Evolutionary conservation across 2,888 invertebrate species (phyloP).

Genomic region (Argynnis bischoffii): DNA sequence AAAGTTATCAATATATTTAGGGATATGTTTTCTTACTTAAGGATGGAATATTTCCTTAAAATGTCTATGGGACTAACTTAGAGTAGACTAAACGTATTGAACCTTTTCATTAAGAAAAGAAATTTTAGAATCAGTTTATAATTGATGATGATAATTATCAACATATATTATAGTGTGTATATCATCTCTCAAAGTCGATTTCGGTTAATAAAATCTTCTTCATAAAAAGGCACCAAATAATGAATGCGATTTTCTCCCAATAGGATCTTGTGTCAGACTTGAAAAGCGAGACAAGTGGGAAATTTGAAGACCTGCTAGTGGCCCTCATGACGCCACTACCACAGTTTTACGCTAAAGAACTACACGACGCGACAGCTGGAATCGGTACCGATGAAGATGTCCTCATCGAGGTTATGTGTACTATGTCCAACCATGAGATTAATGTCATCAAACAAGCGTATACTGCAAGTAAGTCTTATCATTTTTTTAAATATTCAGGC

Average conservation of each 20-base stretch:
- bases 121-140: too few relatives aligned
- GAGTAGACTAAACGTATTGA: too few relatives aligned
- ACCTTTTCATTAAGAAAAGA: too few relatives aligned
- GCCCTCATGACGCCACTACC: conserved; percentile 93
- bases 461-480: conserved; percentile 85
- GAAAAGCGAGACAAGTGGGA: conserved; percentile 94
- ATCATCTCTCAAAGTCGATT: too few relatives aligned
- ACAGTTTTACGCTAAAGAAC: conserved; percentile 91
- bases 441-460: conserved; percentile 90
- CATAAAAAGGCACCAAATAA: neutral
- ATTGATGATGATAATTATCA: too few relatives aligned
- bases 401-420: conserved; percentile 94
- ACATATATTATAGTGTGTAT: too few relatives aligned
- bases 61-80: too few relatives aligned
- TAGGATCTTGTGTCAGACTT: conserved; percentile 90
- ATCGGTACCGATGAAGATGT: conserved; percentile 93
- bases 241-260: neutral
- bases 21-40: too few relatives aligned
- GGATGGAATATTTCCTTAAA: too few relatives aligned
- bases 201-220: too few relatives aligned
- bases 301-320: conserved; percentile 91
- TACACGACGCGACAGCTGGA: conserved; percentile 92
- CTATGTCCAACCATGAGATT: conserved; percentile 92
- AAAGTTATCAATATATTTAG: too few relatives aligned
- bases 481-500: neutral